Percentiles rank a stretch among this genome's conserved stretches.
Conservation (phyloP, 1,140 invertebrate species). For the Drosophila takahashii region DNA sequence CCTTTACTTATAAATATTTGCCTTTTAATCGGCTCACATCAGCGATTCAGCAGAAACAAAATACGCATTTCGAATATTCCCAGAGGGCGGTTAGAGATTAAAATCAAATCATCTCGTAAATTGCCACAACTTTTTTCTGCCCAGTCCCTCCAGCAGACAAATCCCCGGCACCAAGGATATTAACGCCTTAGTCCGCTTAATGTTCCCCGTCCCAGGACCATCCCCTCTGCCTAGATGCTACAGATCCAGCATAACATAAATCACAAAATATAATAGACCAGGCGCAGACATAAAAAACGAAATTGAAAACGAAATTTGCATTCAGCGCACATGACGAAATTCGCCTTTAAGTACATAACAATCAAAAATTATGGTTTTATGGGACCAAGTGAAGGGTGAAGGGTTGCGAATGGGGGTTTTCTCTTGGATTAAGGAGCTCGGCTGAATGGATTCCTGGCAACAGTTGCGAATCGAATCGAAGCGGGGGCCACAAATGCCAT, state of each 20-base stretch:
- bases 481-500: slow-evolving; percentile 62
- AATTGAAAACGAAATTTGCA: slow-evolving; percentile 72
- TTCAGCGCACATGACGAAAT: slow-evolving; percentile 37
- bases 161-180: slow-evolving; percentile 54
- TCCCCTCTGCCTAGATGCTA: background rate
- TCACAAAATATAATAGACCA: slow-evolving; percentile 60
- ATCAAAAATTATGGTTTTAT: slow-evolving; percentile 75
- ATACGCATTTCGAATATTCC: slow-evolving; percentile 19
- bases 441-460: slow-evolving; percentile 52
- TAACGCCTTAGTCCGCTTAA: slow-evolving; percentile 74
- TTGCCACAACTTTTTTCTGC: slow-evolving; percentile 61
- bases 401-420: background rate
- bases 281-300: slow-evolving; percentile 42
- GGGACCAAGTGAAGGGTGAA: slow-evolving; percentile 35
- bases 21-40: slow-evolving; percentile 50
- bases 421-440: slow-evolving; percentile 33
- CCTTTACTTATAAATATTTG: slow-evolving; percentile 35
- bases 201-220: slow-evolving; percentile 11
- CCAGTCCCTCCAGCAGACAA: slow-evolving; percentile 1
- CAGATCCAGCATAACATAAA: slow-evolving; percentile 42
- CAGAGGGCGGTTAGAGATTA: slow-evolving; percentile 56
- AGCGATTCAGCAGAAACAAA: slow-evolving; percentile 32
- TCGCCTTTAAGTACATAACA: slow-evolving; percentile 74
- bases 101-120: slow-evolving; percentile 72
- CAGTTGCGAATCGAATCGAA: slow-evolving; percentile 75